A percentile compares a stretch with the other conserved stretches of the same genome.
These are phyloP conservation scores for Neodiprion fabricii DNA, from an alignment of 1,140 invertebrate genomes.

Conservation along the genomic window DNA sequence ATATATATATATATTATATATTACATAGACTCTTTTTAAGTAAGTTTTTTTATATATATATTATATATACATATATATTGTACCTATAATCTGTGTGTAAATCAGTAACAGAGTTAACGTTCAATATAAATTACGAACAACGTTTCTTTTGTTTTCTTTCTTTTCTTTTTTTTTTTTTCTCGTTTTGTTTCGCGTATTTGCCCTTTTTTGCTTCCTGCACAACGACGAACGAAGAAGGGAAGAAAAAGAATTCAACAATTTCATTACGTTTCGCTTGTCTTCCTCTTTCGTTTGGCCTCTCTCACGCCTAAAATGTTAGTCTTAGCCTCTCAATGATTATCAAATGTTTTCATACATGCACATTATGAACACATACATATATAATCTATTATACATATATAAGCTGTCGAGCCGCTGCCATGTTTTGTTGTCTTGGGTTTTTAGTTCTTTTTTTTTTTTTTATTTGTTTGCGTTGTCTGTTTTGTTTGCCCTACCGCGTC, in stretches of 20 bases:
- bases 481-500: not conserved
- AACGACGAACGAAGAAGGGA: too few relatives aligned
- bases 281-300: not conserved
- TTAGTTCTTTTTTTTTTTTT: not conserved
- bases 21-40: constrained; percentile 30
- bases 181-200: not conserved
- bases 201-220: too few relatives aligned
- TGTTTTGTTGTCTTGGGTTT: not conserved
- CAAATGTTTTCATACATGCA: constrained; percentile 47
- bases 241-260: too few relatives aligned
- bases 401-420: constrained; percentile 57
- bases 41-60: constrained; percentile 4
- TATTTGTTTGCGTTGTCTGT: not conserved
- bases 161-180: not conserved
- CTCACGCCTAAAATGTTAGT: constrained; percentile 51
- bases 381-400: constrained; percentile 12
- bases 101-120: not conserved
- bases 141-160: not conserved
- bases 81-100: not conserved
- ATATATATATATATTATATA: constrained; percentile 26
- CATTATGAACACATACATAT: too few relatives aligned
- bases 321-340: constrained; percentile 64
- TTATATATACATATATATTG: constrained; percentile 15
- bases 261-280: not conserved
- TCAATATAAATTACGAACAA: not conserved